Conservation (phyloP, 2,888 invertebrate species). For the Dicycla oo region DNA sequence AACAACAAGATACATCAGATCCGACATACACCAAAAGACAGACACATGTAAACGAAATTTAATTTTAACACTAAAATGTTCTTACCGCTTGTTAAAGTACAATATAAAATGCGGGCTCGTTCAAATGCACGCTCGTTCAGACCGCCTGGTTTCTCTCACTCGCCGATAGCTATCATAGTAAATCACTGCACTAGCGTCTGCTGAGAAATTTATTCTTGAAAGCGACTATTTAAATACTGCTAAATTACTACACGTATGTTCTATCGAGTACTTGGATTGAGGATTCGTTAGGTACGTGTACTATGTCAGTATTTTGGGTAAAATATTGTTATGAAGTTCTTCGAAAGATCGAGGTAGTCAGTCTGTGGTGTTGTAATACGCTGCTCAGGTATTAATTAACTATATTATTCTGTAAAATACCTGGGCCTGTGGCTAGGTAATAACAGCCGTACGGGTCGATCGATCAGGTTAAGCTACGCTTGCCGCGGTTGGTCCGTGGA, state of each 20-base stretch:
- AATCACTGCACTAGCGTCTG: slow-evolving; percentile 79
- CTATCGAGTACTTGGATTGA: slow-evolving; percentile 21
- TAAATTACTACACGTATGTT: slow-evolving; percentile 47
- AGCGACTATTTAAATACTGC: slow-evolving; percentile 66
- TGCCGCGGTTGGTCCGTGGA: too few species aligned
- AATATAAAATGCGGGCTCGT: slow-evolving; percentile 53
- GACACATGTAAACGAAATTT: slow-evolving; percentile 50
- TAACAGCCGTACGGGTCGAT: too few species aligned
- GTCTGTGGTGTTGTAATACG: not conserved
- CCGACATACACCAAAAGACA: slow-evolving; percentile 43
- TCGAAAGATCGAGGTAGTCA: not conserved
- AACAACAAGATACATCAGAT: slow-evolving; percentile 14
- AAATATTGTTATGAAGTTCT: not conserved
- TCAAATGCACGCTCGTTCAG: slow-evolving; percentile 26
- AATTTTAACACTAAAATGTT: slow-evolving; percentile 57
- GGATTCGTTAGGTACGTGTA: slow-evolving; percentile 8
- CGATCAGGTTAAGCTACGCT: too few species aligned
- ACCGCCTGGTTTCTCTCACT: slow-evolving; percentile 84
- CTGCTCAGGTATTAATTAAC: not conserved
- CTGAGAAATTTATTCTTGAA: slow-evolving; percentile 79
- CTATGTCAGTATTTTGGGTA: not conserved
- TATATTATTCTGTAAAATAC: too few species aligned
- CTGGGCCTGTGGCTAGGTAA: too few species aligned
- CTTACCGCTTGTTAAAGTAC: slow-evolving; percentile 54
- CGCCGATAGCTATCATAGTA: slow-evolving; percentile 80